Percentiles rank a stretch among this genome's conserved stretches.
These are phyloP conservation scores for Phorcus lineatus DNA, from an alignment of 2,888 invertebrate genomes.

Conservation along the genomic window DNA sequence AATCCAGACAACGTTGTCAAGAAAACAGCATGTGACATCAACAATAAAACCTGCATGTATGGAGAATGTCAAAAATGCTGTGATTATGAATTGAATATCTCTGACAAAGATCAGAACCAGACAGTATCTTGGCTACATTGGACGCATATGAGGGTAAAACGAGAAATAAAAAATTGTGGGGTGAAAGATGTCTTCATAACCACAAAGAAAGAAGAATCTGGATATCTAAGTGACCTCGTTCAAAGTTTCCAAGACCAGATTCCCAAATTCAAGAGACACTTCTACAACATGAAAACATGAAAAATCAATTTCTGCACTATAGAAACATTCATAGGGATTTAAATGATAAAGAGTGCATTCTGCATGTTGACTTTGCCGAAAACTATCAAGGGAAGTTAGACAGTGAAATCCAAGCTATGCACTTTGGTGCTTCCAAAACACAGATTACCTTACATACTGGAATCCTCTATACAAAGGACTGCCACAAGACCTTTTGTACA, in stretches of 20 bases:
- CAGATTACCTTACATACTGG: constrained; percentile 73
- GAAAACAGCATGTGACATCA: too few species aligned
- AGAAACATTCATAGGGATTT: constrained; percentile 43
- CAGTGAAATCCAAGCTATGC: constrained; percentile 70
- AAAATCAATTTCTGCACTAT: constrained; percentile 57
- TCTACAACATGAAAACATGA: constrained; percentile 20
- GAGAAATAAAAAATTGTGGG: constrained; percentile 22
- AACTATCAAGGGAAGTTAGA: constrained; percentile 68
- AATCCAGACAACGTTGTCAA: neutral
- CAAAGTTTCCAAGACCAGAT: constrained; percentile 19
- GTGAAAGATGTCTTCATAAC: constrained; percentile 26
- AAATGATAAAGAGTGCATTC: constrained; percentile 43
- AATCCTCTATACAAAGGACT: constrained; percentile 56
- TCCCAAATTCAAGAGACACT: neutral
- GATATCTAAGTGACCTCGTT: constrained; percentile 4
- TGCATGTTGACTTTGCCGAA: constrained; percentile 71
- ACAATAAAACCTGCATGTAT: too few species aligned
- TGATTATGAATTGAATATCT: neutral
- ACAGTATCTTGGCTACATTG: constrained; percentile 32
- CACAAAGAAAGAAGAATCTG: constrained; percentile 22
- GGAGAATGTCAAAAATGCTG: constrained; percentile 30
- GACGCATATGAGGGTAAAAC: constrained; percentile 27
- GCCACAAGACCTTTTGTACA: constrained; percentile 53
- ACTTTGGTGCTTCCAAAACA: constrained; percentile 69
- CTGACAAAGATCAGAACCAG: constrained; percentile 26